Evolutionary conservation across 1,140 invertebrate genomes (phyloP).

Genomic region (Pygmarrhopalites habei): DNA sequence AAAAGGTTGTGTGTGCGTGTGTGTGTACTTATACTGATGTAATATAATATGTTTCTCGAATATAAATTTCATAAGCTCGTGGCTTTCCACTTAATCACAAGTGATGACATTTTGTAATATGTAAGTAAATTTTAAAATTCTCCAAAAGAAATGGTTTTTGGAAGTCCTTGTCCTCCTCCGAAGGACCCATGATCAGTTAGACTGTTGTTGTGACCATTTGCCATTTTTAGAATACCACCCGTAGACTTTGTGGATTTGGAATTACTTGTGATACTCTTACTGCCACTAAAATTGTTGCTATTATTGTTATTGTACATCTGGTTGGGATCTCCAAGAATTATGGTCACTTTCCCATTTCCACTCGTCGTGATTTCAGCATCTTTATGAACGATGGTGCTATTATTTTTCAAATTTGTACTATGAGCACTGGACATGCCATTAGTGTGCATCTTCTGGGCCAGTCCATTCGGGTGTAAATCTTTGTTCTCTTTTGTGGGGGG

Average conservation of each 20-base stretch:
- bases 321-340: constrained; percentile 9
- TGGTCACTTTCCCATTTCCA: constrained; percentile 26
- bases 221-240: constrained; percentile 31
- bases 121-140: constrained; percentile 13
- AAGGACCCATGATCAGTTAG: not conserved
- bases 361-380: constrained; percentile 9
- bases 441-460: not conserved
- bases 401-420: too few species aligned
- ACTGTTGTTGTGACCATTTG: constrained; percentile 11
- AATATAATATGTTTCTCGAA: too few species aligned
- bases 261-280: too few species aligned
- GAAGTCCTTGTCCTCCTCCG: not conserved
- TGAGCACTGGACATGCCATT: not conserved
- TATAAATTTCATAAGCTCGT: too few species aligned
- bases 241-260: constrained; percentile 9
- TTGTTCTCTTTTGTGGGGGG: constrained; percentile 2
- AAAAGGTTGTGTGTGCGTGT: too few species aligned
- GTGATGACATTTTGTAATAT: constrained; percentile 1
- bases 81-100: too few species aligned
- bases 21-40: too few species aligned
- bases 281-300: too few species aligned
- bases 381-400: not conserved
- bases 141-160: constrained; percentile 34
- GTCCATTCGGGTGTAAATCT: not conserved
- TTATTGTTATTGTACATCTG: not conserved